A percentile compares a stretch with the other conserved stretches of the same genome.
Evolutionary conservation across 2,113 vertebrate genomes (phyloP).

Genomic region (Eudyptes chrysolophus): DNA sequence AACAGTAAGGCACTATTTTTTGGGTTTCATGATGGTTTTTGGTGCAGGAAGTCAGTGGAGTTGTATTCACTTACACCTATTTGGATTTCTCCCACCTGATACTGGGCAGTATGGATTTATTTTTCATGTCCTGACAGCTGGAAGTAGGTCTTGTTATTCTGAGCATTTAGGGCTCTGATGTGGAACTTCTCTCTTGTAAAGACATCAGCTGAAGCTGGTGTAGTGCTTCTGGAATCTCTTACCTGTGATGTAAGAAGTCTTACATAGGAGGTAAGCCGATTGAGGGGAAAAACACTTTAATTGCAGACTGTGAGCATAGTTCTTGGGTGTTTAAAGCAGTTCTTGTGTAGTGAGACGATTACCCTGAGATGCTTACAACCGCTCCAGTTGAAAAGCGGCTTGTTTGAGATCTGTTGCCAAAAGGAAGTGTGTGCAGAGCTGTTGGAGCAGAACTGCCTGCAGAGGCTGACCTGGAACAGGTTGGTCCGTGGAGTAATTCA

Average conservation of each 20-base stretch:
- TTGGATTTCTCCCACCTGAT: neutral
- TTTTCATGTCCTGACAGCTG: neutral
- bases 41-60: neutral
- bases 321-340: neutral
- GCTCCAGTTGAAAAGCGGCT: neutral
- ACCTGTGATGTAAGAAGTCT: neutral
- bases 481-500: neutral
- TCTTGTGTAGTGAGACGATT: neutral
- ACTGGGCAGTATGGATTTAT: accelerated
- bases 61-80: neutral
- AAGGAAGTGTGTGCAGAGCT: neutral
- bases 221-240: neutral
- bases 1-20: neutral
- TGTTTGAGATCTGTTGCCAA: neutral
- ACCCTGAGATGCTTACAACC: accelerated
- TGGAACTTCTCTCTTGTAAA: neutral
- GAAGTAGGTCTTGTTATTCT: neutral
- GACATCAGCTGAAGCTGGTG: neutral
- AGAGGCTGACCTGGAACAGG: neutral
- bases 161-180: neutral
- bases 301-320: neutral
- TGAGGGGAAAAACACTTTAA: neutral
- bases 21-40: neutral
- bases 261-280: neutral
- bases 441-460: neutral